Evolutionary conservation across 2,888 invertebrate species (phyloP).

Genomic region (Sceliomorpha sp.): DNA sequence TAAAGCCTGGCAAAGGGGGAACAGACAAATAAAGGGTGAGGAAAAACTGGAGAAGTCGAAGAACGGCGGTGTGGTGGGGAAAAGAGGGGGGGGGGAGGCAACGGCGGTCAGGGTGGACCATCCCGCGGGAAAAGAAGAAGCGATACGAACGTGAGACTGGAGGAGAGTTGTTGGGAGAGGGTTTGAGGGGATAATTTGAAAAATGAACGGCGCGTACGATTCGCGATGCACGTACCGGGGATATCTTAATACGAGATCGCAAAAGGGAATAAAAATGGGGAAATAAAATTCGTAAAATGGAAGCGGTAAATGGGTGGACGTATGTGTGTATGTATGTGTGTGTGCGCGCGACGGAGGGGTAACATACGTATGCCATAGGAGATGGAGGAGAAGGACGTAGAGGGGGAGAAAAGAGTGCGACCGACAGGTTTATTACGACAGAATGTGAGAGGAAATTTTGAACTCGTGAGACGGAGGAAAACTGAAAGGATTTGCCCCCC

Average conservation of each 20-base stretch:
- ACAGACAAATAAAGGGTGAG: not conserved
- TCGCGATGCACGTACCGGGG: slow-evolving; percentile 18
- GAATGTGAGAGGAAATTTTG: slow-evolving; percentile 39
- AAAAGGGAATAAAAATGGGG: slow-evolving; percentile 24
- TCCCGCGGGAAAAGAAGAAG: slow-evolving; percentile 1
- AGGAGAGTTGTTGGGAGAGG: too few species aligned
- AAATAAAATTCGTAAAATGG: slow-evolving; percentile 26
- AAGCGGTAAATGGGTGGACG: slow-evolving; percentile 15
- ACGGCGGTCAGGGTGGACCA: too few species aligned
- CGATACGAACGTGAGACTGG: not conserved
- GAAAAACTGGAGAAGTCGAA: slow-evolving; percentile 1
- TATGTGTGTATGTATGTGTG: slow-evolving; percentile 1
- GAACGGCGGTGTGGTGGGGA: not conserved
- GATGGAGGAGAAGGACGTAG: not conserved
- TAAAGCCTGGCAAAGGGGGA: not conserved
- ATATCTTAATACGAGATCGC: slow-evolving; percentile 28
- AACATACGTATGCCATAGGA: too few species aligned
- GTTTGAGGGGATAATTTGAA: slow-evolving; percentile 30
- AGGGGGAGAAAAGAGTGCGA: slow-evolving; percentile 21
- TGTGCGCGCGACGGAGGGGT: too few species aligned
- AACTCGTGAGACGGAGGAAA: slow-evolving; percentile 27
- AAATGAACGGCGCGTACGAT: slow-evolving; percentile 27
- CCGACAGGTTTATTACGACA: slow-evolving; percentile 43
- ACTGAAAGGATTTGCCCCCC: slow-evolving; percentile 58
- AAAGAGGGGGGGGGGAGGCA: too few species aligned